Conservation (phyloP, 2,113 vertebrate species). For the Mesocricetus auratus region DNA sequence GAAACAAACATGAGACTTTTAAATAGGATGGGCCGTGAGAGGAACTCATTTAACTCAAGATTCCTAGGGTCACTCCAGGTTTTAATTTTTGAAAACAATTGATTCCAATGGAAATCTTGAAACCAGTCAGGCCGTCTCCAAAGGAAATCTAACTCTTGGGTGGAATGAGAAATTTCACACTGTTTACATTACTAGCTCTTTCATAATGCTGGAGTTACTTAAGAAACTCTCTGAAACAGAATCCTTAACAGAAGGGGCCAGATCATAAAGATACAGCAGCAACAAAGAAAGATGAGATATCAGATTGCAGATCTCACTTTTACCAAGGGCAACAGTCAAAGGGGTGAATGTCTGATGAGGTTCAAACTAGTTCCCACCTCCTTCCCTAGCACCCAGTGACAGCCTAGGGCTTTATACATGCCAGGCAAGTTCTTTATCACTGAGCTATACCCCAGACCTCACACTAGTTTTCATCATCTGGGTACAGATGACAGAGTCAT, state of each 20-base stretch:
- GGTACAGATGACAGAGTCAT: slow-evolving; percentile 28
- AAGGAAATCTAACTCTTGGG: not conserved
- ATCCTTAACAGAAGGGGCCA: slow-evolving; percentile 41
- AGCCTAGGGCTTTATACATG: not conserved
- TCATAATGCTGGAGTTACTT: slow-evolving; percentile 48
- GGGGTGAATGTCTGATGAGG: slow-evolving; percentile 44
- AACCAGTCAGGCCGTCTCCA: slow-evolving; percentile 19
- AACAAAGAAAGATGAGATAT: slow-evolving; percentile 34
- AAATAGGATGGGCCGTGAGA: not conserved
- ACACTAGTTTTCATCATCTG: slow-evolving; percentile 50
- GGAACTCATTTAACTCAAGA: slow-evolving; percentile 42
- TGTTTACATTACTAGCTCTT: slow-evolving; percentile 50
- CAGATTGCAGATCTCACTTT: slow-evolving; percentile 59
- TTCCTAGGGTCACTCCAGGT: slow-evolving; percentile 24
- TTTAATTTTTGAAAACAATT: slow-evolving; percentile 45
- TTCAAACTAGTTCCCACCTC: not conserved
- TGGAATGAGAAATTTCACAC: slow-evolving; percentile 38
- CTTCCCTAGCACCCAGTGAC: not conserved
- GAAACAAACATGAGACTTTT: not conserved
- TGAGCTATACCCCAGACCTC: not conserved
- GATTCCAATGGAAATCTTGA: not conserved
- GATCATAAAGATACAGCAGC: slow-evolving; percentile 39
- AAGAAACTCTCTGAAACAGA: slow-evolving; percentile 66
- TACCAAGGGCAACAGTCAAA: slow-evolving; percentile 43
- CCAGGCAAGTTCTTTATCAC: not conserved